Evolutionary conservation across 2,888 invertebrate genomes (phyloP), one percentile per base, ranked within the genome.

Genomic region (Glaucopsyche alexis): DNA sequence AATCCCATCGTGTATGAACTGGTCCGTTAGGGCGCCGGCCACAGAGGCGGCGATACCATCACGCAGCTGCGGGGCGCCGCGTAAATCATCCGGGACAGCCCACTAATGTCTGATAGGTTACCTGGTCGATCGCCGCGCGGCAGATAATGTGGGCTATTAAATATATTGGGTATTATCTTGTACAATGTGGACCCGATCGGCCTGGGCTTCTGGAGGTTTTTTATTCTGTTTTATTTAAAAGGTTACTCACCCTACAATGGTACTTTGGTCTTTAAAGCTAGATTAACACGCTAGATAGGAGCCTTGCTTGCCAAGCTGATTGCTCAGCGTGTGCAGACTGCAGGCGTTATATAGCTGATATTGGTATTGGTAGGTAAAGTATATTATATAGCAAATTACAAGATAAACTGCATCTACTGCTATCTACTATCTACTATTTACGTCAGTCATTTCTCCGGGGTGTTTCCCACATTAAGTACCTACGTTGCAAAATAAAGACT

Each of bases 11-110:
- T 2, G 29, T 29, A 55, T 19, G 19, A 19, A 11, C 55, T 55
- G 52, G 52, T 55, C 11, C 7, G 19, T 19, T 55, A 55, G 19
- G 55, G 47, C 11, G 47, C 11, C 13, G 47, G 47, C 19, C 42
- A 55, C 71, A 52, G 55, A 55, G 52, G 45, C 76, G 76, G 71
- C 76, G 79, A 77, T 80, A 75, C 66, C 72, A 81, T 83, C 81
- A 82, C 83, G 79, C 79, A 80, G 73, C 81, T 74, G 45, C 75
- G 81, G 80, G 80, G 81, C 78, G 79, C 79, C 79, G 72, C 74
- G 76, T 83, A 80, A 81, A 81, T 82, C 81, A 81, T 79, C 77
- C 7, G 49, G 47, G 50, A 50, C 49, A 13, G 72, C 72, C 66
- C 50, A 67, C 67, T 67, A 67, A 67, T 29, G 29, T 29, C 29